Evolutionary conservation across 2,888 invertebrate genomes (phyloP), one percentile per base, ranked within the genome.

Genomic region (Tetragonisca angustula): DNA sequence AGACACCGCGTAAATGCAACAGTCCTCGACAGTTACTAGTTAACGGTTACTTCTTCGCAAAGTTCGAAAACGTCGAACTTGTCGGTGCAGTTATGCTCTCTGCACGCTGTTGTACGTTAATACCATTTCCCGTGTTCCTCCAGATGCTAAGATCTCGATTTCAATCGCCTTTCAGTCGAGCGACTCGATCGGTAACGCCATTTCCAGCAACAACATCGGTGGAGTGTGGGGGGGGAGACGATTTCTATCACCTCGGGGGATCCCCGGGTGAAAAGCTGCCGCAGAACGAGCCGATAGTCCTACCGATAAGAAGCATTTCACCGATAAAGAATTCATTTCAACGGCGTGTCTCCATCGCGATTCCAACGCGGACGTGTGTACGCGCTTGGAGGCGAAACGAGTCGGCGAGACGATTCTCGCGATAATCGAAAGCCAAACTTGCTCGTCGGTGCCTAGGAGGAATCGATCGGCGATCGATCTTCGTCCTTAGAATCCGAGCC

Each of bases 291-390:
- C n/a, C 36, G 24, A n/a, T 56, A 59, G 43, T 43, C 36, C 59
- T 72, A 61, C 4, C 71, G 71, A 72, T 72, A 72, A 72, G 24
- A n/a, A 49, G 43, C 36, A n/a, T n/a, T n/a, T n/a, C n/a, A 72
- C 61, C 71, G 71, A 59, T 72, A 72, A 72, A 72, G 61, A 72
- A 72, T 72, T 61, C 71, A 61, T 72, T 72, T 59, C 24, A 24
- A 5, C 24, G 59, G 59, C 43, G 32, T 59, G 43, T 72, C 43
- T 27, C 59, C 19, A 27, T 59, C 27, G 15, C 49, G 71, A 49
- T 72, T 61, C 56, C 4, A 19, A 43, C n/a, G 43, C 13, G 36
- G 54, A 15, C n/a, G 19, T 43, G n/a, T 54, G 56, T 71, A 32
- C 11, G 24, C 68, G 24, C 19, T 50, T 5, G 43, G 21, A 21